Conservation (phyloP, 37 sponge, comb jelly and placozoan species). For the Bolinopsis microptera region DNA sequence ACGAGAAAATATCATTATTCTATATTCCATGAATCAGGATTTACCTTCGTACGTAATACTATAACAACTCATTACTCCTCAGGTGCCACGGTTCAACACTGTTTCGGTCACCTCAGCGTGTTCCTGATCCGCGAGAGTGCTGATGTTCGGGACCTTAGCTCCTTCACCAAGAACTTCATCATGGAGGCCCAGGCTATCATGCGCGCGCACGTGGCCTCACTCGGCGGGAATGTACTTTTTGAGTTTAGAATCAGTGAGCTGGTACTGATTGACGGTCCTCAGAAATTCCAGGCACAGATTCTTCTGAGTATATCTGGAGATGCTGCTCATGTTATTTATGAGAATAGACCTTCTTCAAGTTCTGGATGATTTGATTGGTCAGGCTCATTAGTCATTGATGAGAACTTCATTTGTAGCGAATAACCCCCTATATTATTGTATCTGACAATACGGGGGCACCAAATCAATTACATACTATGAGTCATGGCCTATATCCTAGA, state of each 20-base stretch:
- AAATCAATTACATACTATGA: too few species aligned
- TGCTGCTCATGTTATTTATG: conserved; percentile 22
- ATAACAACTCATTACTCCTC: background rate
- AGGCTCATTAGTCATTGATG: too few species aligned
- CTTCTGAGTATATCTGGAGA: conserved; percentile 55
- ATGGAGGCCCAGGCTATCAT: conserved; percentile 47
- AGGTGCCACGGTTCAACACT: background rate
- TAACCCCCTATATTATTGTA: too few species aligned
- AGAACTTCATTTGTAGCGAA: too few species aligned
- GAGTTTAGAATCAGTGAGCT: conserved; percentile 1
- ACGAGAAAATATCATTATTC: too few species aligned
- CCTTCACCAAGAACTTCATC: conserved; percentile 65
- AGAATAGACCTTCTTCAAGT: background rate
- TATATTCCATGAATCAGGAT: too few species aligned
- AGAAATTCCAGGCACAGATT: conserved; percentile 63
- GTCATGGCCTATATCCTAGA: too few species aligned
- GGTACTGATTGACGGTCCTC: conserved; percentile 54
- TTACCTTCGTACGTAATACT: too few species aligned
- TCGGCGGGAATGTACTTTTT: conserved; percentile 6
- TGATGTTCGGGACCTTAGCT: conserved; percentile 52
- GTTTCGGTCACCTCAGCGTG: conserved; percentile 27
- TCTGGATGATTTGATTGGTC: conserved; percentile 1
- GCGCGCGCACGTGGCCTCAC: conserved; percentile 30
- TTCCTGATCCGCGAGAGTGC: conserved; percentile 54
- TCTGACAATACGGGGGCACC: too few species aligned